These are phyloP conservation scores for Sorex fumeus DNA, from an alignment of 2,113 vertebrate genomes.

Conservation along the genomic window DNA sequence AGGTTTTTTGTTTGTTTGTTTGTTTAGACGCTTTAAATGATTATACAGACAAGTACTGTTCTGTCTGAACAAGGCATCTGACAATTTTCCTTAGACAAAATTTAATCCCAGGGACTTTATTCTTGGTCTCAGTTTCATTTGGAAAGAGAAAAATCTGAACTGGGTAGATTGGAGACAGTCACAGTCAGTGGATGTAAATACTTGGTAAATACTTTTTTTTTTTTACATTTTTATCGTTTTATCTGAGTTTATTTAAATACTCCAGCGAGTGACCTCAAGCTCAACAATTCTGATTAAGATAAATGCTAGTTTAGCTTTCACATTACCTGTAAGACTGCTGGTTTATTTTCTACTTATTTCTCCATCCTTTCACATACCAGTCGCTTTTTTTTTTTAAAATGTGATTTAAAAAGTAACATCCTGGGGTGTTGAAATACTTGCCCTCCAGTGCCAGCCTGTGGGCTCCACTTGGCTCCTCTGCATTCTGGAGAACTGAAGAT, in stretches of 20 bases:
- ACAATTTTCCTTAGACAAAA: background rate
- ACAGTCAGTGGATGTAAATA: slow-evolving; percentile 25
- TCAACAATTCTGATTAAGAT: background rate
- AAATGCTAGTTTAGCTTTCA: slow-evolving; percentile 34
- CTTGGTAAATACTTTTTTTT: background rate
- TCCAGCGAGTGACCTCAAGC: background rate
- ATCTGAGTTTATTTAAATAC: background rate
- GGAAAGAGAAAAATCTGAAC: background rate
- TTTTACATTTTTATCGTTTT: too few species aligned
- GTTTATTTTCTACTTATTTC: slow-evolving; percentile 47
- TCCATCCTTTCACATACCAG: slow-evolving; percentile 21
- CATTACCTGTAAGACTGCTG: background rate
- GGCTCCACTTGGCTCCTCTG: background rate
- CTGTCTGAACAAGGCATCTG: background rate
- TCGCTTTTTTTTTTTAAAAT: background rate
- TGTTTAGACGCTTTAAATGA: background rate
- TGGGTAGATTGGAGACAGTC: slow-evolving; percentile 19
- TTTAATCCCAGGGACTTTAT: slow-evolving; percentile 3
- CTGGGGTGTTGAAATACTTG: background rate
- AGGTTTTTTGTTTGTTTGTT: background rate
- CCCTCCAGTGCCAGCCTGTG: slow-evolving; percentile 18
- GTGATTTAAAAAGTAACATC: slow-evolving; percentile 5
- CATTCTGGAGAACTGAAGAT: background rate
- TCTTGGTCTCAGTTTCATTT: slow-evolving; percentile 47
- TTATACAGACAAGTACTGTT: slow-evolving; percentile 14